Evolutionary conservation across 2,113 vertebrate genomes (phyloP), one percentile per base, ranked within the genome.

Genomic region (Dolichallabes microphthalmus): DNA sequence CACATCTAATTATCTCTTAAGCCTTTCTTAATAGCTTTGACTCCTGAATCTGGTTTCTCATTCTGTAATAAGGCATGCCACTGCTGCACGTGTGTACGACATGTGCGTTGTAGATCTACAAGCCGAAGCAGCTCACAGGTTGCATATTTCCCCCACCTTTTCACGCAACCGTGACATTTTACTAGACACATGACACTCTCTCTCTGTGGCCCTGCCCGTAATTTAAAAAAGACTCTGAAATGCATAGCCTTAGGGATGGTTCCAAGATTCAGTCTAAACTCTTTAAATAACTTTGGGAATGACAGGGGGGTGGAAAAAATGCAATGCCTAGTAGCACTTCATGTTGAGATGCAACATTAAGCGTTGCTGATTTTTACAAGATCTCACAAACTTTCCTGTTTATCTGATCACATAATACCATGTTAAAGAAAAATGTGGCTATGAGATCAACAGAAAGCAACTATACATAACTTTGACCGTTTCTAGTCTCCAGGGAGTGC

Each of bases 161-260:
- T 85, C 81, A 87, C 63, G 81, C 75, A 86, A 78, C 32, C 81
- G 32, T 87, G 87, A 88, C 69, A 81, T 45, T 81, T 88, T 88
- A 88, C 13, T 19, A 88, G 89, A 81, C 30, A 78, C 85, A 85
- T 77, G 75, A 86, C 87, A 89, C 60, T 69, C 77, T 88, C 66
- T 76, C 82, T 78, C 32, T 25, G 68, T 80, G 85, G 85, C 86
- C 81, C 76, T 77, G 85, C 83, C 81, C 87, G 80, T 90, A 84
- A 87, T 88, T 90, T 80, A 83, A 80, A 87, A 87, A 88, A 27
- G 82, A 68, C 80, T 86, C 61, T 85, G 84, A 90, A 90, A 90
- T 87, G 57, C 83, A 90, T 88, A 88, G 88, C 88, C 89, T 69
- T 75, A 73, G 87, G 87, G 85, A 80, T 69, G 74, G 64, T 80